These are phyloP conservation scores for Andricus curvator DNA, from an alignment of 2,888 invertebrate species.

Conservation along the genomic window DNA sequence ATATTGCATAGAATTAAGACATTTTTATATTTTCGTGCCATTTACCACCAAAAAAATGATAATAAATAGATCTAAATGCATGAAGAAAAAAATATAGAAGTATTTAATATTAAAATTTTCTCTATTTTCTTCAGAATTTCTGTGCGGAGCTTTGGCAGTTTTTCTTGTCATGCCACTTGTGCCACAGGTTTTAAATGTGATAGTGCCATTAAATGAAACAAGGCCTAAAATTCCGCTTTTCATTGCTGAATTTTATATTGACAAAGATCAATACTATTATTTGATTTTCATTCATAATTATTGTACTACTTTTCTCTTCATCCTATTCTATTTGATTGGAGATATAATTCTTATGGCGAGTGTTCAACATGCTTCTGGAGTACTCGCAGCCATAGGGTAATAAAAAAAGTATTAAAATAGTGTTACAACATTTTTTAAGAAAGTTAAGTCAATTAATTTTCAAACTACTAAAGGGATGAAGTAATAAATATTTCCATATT, in stretches of 20 bases:
- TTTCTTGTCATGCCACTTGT: constrained; percentile 3
- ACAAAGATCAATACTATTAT: not conserved
- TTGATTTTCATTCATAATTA: not conserved
- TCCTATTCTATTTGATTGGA: not conserved
- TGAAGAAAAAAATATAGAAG: too few species aligned
- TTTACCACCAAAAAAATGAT: not conserved
- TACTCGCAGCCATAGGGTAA: not conserved
- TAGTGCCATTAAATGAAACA: not conserved
- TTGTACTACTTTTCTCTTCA: not conserved
- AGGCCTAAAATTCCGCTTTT: not conserved
- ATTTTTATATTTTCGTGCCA: not conserved
- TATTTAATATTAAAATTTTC: not conserved
- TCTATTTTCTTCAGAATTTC: not conserved
- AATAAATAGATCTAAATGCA: not conserved
- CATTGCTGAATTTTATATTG: not conserved
- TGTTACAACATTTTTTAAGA: not conserved
- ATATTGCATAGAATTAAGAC: not conserved
- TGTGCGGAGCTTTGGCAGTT: not conserved
- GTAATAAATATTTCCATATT: too few species aligned
- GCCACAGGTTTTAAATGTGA: not conserved
- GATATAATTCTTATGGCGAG: constrained; percentile 1
- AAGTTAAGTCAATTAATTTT: too few species aligned
- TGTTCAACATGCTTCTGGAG: not conserved
- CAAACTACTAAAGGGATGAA: too few species aligned
- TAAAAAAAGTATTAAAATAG: not conserved